Conservation (phyloP, 2,797 vertebrate genomes). For the Scleropages formosus region DNA sequence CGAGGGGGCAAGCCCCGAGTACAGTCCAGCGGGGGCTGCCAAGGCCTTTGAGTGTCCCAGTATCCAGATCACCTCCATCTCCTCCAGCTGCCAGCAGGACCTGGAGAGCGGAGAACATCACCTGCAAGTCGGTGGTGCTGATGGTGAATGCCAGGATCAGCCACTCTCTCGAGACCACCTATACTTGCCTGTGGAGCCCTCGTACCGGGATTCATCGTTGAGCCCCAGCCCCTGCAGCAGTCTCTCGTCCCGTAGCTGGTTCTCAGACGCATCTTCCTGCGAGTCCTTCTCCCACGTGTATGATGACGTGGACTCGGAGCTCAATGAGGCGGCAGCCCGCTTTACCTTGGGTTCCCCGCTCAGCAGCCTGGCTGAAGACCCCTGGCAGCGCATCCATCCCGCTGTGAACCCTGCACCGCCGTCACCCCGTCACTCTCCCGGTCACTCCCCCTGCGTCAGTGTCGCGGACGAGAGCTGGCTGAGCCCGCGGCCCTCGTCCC, state of each 20-base stretch:
- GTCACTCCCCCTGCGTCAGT: constrained; percentile 94
- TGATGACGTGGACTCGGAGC: constrained; percentile 94
- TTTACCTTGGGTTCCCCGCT: constrained; percentile 92
- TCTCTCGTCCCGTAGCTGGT: constrained; percentile 96
- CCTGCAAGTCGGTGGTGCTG: constrained; percentile 79
- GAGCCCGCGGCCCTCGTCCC: constrained; percentile 90
- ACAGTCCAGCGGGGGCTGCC: constrained; percentile 76
- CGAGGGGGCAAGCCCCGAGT: constrained; percentile 78
- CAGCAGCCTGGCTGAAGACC: constrained; percentile 73
- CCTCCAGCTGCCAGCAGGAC: constrained; percentile 97
- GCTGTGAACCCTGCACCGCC: constrained; percentile 65
- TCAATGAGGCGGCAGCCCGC: constrained; percentile 93
- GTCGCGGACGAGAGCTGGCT: constrained; percentile 98
- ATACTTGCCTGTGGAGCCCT: constrained; percentile 93
- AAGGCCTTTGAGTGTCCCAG: constrained; percentile 97
- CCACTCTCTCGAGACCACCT: constrained; percentile 91
- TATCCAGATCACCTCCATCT: constrained; percentile 98
- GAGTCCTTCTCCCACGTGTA: constrained; percentile 97
- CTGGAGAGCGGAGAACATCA: constrained; percentile 82
- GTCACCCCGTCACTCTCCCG: constrained; percentile 93
- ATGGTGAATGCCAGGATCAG: constrained; percentile 87
- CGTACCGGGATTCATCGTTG: constrained; percentile 90
- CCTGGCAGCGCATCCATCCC: constrained; percentile 78
- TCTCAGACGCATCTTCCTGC: constrained; percentile 96
- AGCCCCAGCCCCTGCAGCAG: constrained; percentile 97